Conservation (phyloP, 2,797 vertebrate species). For the Alectoris magna region DNA sequence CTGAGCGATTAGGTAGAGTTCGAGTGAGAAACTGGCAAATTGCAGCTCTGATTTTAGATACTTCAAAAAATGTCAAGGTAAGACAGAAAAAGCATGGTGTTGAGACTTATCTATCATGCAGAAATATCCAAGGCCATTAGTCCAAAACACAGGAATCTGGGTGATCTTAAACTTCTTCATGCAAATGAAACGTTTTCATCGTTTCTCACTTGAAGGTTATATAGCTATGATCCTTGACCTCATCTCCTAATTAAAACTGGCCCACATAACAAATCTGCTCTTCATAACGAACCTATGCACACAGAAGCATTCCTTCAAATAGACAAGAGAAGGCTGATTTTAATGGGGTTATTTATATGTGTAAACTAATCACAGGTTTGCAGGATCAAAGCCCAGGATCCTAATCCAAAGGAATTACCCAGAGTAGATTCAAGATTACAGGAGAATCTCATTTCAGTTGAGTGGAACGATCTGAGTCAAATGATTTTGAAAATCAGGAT, state of each 20-base stretch:
- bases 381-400: background rate
- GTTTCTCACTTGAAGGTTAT: background rate
- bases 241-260: background rate
- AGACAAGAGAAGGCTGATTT: background rate
- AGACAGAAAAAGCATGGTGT: background rate
- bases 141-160: background rate
- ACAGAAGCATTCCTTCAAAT: background rate
- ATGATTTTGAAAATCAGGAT: background rate
- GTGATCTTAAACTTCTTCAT: background rate
- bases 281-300: background rate
- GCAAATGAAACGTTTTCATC: background rate
- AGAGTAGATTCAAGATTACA: background rate
- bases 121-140: background rate
- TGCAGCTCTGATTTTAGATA: background rate
- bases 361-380: slow-evolving; percentile 9
- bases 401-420: slow-evolving; percentile 7
- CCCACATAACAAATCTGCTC: background rate
- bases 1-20: background rate
- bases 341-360: background rate
- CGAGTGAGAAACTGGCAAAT: background rate
- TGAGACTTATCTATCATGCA: background rate
- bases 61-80: background rate
- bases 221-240: background rate
- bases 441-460: background rate
- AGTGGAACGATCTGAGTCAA: background rate